Evolutionary conservation across 1,140 invertebrate genomes (phyloP).

Genomic region (Drosophila nasuta): DNA sequence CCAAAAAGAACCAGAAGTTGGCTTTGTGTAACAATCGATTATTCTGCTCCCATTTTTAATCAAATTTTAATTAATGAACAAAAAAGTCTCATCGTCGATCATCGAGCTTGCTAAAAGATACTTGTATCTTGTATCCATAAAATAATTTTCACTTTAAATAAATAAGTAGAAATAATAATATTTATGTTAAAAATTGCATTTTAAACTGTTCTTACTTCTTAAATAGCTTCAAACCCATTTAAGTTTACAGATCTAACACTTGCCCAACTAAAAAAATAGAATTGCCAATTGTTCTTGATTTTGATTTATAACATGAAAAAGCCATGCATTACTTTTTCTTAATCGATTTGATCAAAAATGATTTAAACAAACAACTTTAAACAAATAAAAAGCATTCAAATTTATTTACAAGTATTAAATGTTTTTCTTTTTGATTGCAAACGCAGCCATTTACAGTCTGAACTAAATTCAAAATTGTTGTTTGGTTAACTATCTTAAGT

Average conservation of each 20-base stretch:
- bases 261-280: background rate
- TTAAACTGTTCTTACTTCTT: too few species aligned
- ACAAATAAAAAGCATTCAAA: background rate
- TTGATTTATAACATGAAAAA: background rate
- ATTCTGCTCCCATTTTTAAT: too few species aligned
- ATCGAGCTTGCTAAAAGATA: too few species aligned
- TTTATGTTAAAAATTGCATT: too few species aligned
- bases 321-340: background rate
- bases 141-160: too few species aligned
- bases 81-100: too few species aligned
- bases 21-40: too few species aligned
- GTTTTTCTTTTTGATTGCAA: background rate
- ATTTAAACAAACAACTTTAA: background rate
- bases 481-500: slow-evolving; percentile 32
- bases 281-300: slow-evolving; percentile 3
- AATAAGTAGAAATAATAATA: too few species aligned
- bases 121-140: background rate
- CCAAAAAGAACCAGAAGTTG: too few species aligned
- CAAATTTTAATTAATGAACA: too few species aligned
- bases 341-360: slow-evolving; percentile 5
- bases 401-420: background rate
- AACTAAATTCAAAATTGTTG: background rate
- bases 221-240: too few species aligned
- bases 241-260: too few species aligned
- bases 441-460: background rate